Percentiles rank a stretch among this genome's conserved stretches.
phyloP scores from a whole-genome alignment of 2,113 vertebrate species.

The Caracal caracal region DNA sequence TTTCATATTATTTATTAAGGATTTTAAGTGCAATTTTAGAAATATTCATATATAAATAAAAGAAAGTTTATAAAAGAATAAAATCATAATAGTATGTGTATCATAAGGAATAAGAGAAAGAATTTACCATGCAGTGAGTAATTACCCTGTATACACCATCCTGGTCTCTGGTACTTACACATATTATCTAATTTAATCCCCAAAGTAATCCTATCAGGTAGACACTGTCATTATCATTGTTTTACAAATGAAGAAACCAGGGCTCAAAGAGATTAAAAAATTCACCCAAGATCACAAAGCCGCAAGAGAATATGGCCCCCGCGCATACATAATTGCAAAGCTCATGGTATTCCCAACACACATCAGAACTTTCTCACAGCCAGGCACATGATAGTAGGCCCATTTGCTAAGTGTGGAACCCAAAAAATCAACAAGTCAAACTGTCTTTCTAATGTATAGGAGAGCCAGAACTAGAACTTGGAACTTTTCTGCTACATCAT shows the following conservation, averaged over 20 bases:
- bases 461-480: background rate
- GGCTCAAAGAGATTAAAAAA: background rate
- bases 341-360: background rate
- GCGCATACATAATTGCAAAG: background rate
- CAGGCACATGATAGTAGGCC: background rate
- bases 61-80: background rate
- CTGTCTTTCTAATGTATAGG: background rate
- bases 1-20: slow-evolving; percentile 19
- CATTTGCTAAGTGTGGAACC: slow-evolving; percentile 27
- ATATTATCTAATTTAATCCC: background rate
- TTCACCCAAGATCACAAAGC: background rate
- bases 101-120: background rate
- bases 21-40: background rate
- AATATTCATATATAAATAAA: background rate
- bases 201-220: background rate
- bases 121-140: background rate
- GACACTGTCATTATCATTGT: background rate
- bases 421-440: background rate
- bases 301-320: background rate
- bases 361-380: background rate
- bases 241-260: background rate
- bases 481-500: background rate
- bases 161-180: background rate
- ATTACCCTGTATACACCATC: background rate
- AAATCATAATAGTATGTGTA: background rate